Evolutionary conservation across 1,140 invertebrate species (phyloP).

Genomic region (Drosophila prosaltans): DNA sequence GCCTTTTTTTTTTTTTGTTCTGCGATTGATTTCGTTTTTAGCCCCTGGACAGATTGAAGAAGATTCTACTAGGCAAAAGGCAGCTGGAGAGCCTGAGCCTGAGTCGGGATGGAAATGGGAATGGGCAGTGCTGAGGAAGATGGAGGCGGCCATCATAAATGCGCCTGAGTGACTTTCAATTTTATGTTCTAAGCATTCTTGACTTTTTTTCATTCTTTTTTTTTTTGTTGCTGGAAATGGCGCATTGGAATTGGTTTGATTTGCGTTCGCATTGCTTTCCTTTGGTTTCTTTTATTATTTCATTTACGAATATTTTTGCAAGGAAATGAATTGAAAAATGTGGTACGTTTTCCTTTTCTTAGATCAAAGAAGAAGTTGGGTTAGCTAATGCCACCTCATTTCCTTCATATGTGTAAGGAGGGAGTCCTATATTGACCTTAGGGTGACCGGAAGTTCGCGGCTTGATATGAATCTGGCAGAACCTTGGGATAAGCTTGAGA

Average conservation of each 20-base stretch:
- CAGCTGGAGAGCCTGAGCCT: not conserved
- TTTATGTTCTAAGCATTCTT: slow-evolving; percentile 33
- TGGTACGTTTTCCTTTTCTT: not conserved
- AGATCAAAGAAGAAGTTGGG: not conserved
- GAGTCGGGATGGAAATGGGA: not conserved
- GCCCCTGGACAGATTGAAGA: slow-evolving; percentile 51
- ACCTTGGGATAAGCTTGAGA: too few relatives aligned
- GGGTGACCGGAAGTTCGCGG: not conserved
- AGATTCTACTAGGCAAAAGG: slow-evolving; percentile 7
- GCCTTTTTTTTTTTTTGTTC: not conserved
- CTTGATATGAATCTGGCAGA: not conserved
- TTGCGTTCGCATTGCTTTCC: slow-evolving; percentile 2
- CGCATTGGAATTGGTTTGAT: slow-evolving; percentile 19
- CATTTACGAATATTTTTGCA: slow-evolving; percentile 7
- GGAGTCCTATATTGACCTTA: not conserved
- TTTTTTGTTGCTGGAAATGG: slow-evolving; percentile 7
- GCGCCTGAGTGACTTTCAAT: slow-evolving; percentile 52
- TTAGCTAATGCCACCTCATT: not conserved
- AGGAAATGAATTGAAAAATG: not conserved
- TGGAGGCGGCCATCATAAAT: slow-evolving; percentile 40
- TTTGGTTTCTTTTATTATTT: slow-evolving; percentile 5
- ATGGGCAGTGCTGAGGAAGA: not conserved
- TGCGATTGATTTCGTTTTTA: slow-evolving; percentile 54
- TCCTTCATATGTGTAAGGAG: not conserved
- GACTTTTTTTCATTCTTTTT: too few relatives aligned